These are phyloP conservation scores for Hormiphora californensis DNA, from an alignment of 37 sponge, comb jelly and placozoan genomes.

Conservation along the genomic window DNA sequence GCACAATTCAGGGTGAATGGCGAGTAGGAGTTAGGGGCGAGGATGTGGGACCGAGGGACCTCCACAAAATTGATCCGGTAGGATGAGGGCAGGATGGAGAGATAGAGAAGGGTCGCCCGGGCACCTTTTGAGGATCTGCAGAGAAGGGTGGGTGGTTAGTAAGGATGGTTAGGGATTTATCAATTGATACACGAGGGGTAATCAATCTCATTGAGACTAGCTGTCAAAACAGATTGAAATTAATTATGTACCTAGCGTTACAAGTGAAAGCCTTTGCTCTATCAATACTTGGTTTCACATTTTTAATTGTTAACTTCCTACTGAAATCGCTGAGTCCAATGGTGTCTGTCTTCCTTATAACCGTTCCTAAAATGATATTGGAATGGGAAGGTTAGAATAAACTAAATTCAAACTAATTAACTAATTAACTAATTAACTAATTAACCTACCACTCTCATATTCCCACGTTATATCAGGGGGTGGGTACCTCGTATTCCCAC, in stretches of 20 bases:
- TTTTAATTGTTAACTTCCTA: not conserved
- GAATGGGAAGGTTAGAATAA: too few relatives aligned
- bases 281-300: not conserved
- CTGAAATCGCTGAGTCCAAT: not conserved
- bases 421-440: too few relatives aligned
- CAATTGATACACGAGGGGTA: not conserved
- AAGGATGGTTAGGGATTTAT: not conserved
- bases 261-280: not conserved
- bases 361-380: not conserved
- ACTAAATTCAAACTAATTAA: too few relatives aligned
- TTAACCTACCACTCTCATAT: too few relatives aligned
- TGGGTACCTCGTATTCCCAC: not conserved
- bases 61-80: not conserved
- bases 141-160: not conserved
- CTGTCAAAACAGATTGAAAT: not conserved
- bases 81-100: conserved; percentile 8
- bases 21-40: not conserved
- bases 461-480: not conserved
- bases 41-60: not conserved
- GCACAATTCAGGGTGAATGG: not conserved
- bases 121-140: not conserved
- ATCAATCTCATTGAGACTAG: not conserved
- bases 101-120: not conserved
- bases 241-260: not conserved
- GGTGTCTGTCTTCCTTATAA: not conserved